phyloP scores from a whole-genome alignment of 2,113 vertebrate genomes.

The Oenanthe melanoleuca region DNA sequence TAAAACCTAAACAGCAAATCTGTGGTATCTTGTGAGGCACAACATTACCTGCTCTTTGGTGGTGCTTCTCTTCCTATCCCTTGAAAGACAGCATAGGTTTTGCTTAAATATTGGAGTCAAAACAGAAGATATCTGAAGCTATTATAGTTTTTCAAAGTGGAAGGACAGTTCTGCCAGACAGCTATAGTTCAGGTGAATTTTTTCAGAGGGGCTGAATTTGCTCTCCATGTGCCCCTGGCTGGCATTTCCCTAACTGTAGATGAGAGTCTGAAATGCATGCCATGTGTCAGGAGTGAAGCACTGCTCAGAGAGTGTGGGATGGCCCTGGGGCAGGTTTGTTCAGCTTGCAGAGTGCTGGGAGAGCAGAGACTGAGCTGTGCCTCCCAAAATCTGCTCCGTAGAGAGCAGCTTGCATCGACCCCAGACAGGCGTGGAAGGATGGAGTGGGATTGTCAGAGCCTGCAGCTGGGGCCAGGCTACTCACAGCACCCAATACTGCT shows the following conservation, averaged over 20 bases:
- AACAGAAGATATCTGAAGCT: background rate
- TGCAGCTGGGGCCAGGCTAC: background rate
- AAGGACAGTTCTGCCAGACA: background rate
- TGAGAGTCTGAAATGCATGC: background rate
- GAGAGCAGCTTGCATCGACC: fast-evolving
- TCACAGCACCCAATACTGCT: background rate
- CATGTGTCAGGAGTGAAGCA: background rate
- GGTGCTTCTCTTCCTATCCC: background rate
- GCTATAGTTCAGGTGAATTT: background rate
- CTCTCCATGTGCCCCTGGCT: background rate
- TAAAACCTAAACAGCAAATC: background rate
- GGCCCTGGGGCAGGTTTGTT: background rate
- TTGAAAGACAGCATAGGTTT: background rate
- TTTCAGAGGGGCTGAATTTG: background rate
- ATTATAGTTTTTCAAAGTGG: background rate
- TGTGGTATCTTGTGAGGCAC: background rate
- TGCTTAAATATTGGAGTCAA: background rate
- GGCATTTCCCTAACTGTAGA: background rate
- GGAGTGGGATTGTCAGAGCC: background rate
- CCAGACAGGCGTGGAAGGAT: too few species aligned
- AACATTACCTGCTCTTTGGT: background rate
- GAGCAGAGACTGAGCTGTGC: background rate
- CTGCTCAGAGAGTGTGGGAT: background rate
- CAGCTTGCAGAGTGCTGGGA: background rate
- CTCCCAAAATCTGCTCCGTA: background rate